Base-by-base conservation (phyloP, 2,888 invertebrate genomes). In the Magallana nippona region DNA sequence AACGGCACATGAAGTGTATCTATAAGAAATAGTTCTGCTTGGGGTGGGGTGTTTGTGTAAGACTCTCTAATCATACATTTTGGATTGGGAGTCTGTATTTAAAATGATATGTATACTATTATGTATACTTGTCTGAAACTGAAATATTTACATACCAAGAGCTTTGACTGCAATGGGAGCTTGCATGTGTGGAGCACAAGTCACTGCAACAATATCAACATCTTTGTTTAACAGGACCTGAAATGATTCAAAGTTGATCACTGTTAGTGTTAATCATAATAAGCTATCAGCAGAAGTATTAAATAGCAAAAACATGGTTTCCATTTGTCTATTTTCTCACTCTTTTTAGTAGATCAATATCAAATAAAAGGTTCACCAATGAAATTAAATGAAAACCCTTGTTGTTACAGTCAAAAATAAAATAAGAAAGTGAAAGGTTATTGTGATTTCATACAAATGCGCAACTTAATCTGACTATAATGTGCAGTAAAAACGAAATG, bases 121-220 rank as follows among this genome's bases (percentile, higher is more conserved):
- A 44, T 44, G 8, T 44, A 44, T 44, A 8, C 44, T 44, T 44
- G 44, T 44, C 44, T 44, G 44, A 44, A 44, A 44, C 44, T 44
- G 44, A 44, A 44, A 0, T 44, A 8, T 44, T 3, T 44, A n/a
- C 19, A 17, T 81, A 81, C 85, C 56, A 55, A 99, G 95, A 0
- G 98, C 98, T 95, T 99, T 99, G 0, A 98, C 98, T 1, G 98
- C 97, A 91, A 99, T 98, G 94, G 98, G 98, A 0, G 98, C 97
- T 93, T 99, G 98, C 62, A 98, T 95, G 94, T 97, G 98, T 0
- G 98, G 98, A 0, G 98, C 97, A 93, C 98, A 98, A 87, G 98
- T 96, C 32, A 99, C 98, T 89, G 98, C 97, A 83, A 99, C 97
- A 83, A 99, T 95, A 93, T 98, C 98, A 0, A 99, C 98, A 94